Percentiles rank a stretch among this genome's conserved stretches.
Evolutionary conservation across 1,140 invertebrate genomes (phyloP).

Genomic region (Drosophila carrolli): DNA sequence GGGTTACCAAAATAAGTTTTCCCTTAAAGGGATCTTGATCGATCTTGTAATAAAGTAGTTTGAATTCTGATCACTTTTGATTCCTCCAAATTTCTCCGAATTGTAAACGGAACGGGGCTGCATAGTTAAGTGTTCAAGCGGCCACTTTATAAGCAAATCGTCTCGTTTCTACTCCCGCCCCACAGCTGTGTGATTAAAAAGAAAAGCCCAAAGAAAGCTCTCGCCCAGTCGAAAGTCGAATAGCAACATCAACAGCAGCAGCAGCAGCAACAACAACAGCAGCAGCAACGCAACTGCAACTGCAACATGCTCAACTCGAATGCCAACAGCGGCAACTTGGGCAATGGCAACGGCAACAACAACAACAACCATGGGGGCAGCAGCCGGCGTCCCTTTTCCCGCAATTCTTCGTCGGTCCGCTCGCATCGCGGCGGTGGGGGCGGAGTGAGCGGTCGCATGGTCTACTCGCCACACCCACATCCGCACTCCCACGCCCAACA

Average conservation of each 20-base stretch:
- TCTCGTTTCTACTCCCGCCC: constrained; percentile 36
- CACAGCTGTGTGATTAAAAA: constrained; percentile 41
- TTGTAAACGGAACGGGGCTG: constrained; percentile 33
- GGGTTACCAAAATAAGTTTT: too few species aligned
- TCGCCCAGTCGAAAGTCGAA: constrained; percentile 23
- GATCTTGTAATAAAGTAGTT: neutral
- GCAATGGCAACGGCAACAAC: constrained; percentile 21
- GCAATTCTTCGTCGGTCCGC: constrained; percentile 69
- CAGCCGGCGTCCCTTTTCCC: constrained; percentile 71
- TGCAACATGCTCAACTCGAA: constrained; percentile 73
- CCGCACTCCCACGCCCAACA: constrained; percentile 47
- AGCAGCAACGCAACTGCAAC: constrained; percentile 26
- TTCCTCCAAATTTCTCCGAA: constrained; percentile 4
- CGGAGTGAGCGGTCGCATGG: constrained; percentile 45
- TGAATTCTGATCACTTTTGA: constrained; percentile 22
- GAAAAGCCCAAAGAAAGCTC: constrained; percentile 17
- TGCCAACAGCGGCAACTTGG: constrained; percentile 49
- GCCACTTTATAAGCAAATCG: constrained; percentile 37
- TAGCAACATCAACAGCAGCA: constrained; percentile 18
- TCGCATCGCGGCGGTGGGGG: constrained; percentile 63
- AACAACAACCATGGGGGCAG: constrained; percentile 64
- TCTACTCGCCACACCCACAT: constrained; percentile 70
- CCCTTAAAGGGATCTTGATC: too few species aligned
- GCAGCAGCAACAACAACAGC: constrained; percentile 8
- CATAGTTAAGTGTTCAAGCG: constrained; percentile 41